Evolutionary conservation across 2,797 vertebrate genomes (phyloP), one percentile per base, ranked within the genome.

Genomic region (Silurus aristotelis): DNA sequence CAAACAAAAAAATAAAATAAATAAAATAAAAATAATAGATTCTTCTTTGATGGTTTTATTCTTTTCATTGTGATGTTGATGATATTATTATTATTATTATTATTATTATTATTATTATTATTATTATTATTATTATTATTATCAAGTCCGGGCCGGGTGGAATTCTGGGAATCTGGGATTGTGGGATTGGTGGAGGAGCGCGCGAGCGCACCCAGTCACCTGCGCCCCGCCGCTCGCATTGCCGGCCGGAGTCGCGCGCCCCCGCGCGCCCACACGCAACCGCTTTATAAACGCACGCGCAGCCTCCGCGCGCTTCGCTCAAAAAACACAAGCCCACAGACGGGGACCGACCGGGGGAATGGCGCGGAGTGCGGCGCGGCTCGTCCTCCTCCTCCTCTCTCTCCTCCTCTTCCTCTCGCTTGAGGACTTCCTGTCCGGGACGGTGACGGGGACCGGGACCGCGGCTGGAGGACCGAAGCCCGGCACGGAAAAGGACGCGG

Each of bases 201-300:
- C 82, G 3, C 60, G 89, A 66, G 43, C 38, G 48, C 48, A 52
- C 89, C 87, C 73, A 52, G 86, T 91, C 94, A 95, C 94, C 94
- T 94, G 95, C 94, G 93, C 94, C 95, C 95, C 95, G 94, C 94
- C 71, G 46, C 25, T 64, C 9, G n/a, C 46, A 64, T 82, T 83
- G 10, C 82, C 58, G 82, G 58, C 71, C 43, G 61, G 71, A 83
- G 82, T 83, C 84, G 60, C 84, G 70, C 84, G 71, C 84, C 80
- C 84, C 80, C 83, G 27, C 83, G 75, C 83, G 75, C 83, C 75
- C 83, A 78, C 83, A 84, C 91, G 92, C 86, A 81, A 91, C 90
- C 82, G 83, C 90, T 89, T 91, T 95, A 94, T 93, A 95, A 96
- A 94, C 92, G 93, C 91, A 88, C 94, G 90, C 92, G 88, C 94